phyloP scores from a whole-genome alignment of 2,113 vertebrate genomes.

The Menidia beryllina region DNA sequence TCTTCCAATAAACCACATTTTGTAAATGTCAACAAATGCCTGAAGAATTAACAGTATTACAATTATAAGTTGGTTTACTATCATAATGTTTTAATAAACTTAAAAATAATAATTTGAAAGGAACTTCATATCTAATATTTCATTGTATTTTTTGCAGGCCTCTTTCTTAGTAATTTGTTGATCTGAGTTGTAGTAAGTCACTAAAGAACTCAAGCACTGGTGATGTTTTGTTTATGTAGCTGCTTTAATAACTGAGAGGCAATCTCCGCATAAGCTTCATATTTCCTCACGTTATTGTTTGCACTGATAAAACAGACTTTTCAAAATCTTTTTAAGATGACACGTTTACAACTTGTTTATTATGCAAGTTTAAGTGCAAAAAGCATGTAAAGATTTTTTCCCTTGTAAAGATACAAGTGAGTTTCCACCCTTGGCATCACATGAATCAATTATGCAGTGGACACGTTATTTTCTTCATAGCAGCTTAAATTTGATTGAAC shows the following conservation, averaged over 20 bases:
- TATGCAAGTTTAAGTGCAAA: too few relatives aligned
- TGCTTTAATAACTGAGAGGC: neutral
- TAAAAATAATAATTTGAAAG: conserved; percentile 1
- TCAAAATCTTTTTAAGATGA: too few relatives aligned
- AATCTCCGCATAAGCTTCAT: neutral
- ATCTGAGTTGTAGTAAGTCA: conserved; percentile 12
- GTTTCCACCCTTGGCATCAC: neutral
- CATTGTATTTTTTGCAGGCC: neutral
- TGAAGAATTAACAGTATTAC: too few relatives aligned
- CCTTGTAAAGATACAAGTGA: neutral
- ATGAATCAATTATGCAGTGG: too few relatives aligned
- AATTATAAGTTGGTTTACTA: too few relatives aligned
- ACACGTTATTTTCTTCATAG: too few relatives aligned
- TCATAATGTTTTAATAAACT: neutral
- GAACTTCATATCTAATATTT: conserved; percentile 8
- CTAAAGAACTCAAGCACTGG: conserved; percentile 8
- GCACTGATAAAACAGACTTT: neutral
- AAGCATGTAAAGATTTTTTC: too few relatives aligned
- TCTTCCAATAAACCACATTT: too few relatives aligned
- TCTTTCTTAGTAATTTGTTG: conserved; percentile 16
- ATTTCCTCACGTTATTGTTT: neutral
- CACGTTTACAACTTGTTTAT: too few relatives aligned
- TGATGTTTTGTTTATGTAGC: conserved; percentile 30
- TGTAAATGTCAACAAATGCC: too few relatives aligned
- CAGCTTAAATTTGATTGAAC: neutral